Conservation (phyloP, 2,113 vertebrate species). For the Neodontobutis hainanensis region DNA sequence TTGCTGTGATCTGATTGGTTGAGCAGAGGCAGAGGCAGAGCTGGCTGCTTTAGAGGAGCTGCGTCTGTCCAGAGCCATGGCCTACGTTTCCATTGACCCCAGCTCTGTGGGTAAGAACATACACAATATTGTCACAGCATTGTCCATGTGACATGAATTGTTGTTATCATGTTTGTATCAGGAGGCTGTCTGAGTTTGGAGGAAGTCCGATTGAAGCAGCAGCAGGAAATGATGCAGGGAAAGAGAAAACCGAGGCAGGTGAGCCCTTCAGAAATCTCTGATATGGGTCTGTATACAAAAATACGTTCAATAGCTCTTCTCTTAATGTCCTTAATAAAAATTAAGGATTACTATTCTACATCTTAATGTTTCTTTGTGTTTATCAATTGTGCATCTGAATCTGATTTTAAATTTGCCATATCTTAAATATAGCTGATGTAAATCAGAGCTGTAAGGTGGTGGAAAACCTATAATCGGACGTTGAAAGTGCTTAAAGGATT, state of each 20-base stretch:
- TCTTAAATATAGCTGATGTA: background rate
- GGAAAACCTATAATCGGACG: too few species aligned
- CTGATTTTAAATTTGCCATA: too few species aligned
- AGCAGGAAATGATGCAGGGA: constrained; percentile 67
- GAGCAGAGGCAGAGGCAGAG: constrained; percentile 72
- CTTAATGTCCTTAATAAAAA: too few species aligned
- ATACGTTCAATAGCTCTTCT: background rate
- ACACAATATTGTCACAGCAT: background rate
- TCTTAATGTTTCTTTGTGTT: too few species aligned
- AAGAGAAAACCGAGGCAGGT: constrained; percentile 59
- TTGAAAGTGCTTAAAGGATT: too few species aligned
- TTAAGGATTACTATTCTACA: too few species aligned
- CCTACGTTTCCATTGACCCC: constrained; percentile 71
- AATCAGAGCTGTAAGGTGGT: too few species aligned
- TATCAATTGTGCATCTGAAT: too few species aligned
- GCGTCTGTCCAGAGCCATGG: constrained; percentile 65
- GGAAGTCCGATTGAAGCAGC: constrained; percentile 67
- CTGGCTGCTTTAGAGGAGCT: constrained; percentile 71
- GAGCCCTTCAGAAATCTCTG: background rate
- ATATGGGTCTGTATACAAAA: too few species aligned
- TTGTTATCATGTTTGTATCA: constrained; percentile 5
- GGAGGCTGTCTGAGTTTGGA: constrained; percentile 69
- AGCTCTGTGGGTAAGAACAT: constrained; percentile 71
- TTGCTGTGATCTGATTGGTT: constrained; percentile 30
- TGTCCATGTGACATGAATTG: too few species aligned